phyloP scores from a whole-genome alignment of 30 jellyfish, hydroid and myxozoan genomes.

The Aurelia sp. region DNA sequence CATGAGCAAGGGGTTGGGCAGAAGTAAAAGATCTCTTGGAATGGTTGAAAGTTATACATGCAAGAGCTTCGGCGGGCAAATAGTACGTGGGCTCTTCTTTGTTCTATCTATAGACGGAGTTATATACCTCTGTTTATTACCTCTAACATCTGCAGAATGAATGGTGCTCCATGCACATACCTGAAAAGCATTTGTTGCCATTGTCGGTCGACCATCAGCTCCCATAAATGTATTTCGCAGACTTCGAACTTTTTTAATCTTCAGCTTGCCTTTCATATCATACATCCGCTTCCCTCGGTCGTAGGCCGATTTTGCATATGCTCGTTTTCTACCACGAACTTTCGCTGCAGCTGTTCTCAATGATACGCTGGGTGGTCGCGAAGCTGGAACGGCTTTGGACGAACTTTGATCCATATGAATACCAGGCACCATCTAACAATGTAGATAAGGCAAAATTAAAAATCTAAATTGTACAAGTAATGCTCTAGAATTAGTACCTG shows the following conservation, averaged over 20 bases:
- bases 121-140: too few relatives aligned
- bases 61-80: too few relatives aligned
- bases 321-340: constrained; percentile 26
- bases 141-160: too few relatives aligned
- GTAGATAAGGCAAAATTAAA: too few relatives aligned
- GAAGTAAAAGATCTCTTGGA: too few relatives aligned
- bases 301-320: constrained; percentile 17
- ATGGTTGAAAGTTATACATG: too few relatives aligned
- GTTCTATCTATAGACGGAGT: too few relatives aligned
- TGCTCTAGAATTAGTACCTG: too few relatives aligned
- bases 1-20: too few relatives aligned
- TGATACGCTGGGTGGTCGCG: not conserved
- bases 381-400: not conserved
- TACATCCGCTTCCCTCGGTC: constrained; percentile 57
- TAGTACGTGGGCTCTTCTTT: too few relatives aligned
- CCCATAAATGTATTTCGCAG: constrained; percentile 19
- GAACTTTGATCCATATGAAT: not conserved
- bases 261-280: constrained; percentile 24
- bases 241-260: constrained; percentile 39
- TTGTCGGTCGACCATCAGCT: constrained; percentile 66
- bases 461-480: too few relatives aligned
- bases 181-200: constrained; percentile 74
- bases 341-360: not conserved
- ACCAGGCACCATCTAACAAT: too few relatives aligned
- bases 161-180: not conserved